Evolutionary conservation across 1,140 invertebrate species (phyloP), one percentile per base, ranked within the genome.

Genomic region (Drosophila tani): DNA sequence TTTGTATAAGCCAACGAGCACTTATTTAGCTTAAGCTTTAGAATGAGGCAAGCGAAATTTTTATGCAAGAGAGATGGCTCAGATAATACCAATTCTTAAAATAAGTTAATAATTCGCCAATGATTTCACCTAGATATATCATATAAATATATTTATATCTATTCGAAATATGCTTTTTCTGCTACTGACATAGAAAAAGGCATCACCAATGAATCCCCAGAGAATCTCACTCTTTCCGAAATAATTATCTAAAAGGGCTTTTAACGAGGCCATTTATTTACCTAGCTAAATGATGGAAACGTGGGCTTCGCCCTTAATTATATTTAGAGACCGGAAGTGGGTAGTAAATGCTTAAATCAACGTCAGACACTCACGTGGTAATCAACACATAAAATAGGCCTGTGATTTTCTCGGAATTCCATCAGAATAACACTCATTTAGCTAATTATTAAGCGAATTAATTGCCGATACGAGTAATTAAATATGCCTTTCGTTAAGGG

Each of bases 201-300:
- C 29, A 12, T 24, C 0, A 1, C 35, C 7, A 12, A 15, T 2
- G 41, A 75, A 32, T 58, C 59, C 46, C 55, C 17, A 51, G 47
- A 29, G 15, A 45, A 27, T 11, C 11, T 60, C 1, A 3, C n/a
- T 11, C n/a, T 64, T 35, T n/a, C 15, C 14, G 1, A 5, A 43
- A 7, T 21, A 32, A 50, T 24, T 35, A 9, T 0, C 17, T 17
- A 29, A 35, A 49, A 57, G 21, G 43, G 27, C 41, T 53, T 75
- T 75, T 69, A 69, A 51, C 46, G 32, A 29, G 38, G 45, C 38
- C 50, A 66, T 82, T 82, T 74, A 75, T 78, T 66, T 75, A 62
- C 64, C 55, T 32, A 53, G 24, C 43, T 68, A 56, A 79, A 60
- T 57, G 64, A 49, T 78, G 21, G 53, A 32, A 49, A 6, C 41